A percentile compares a stretch with the other conserved stretches of the same genome.
These are phyloP conservation scores for Calliopsis andreniformis DNA, from an alignment of 1,140 invertebrate species.

Conservation along the genomic window DNA sequence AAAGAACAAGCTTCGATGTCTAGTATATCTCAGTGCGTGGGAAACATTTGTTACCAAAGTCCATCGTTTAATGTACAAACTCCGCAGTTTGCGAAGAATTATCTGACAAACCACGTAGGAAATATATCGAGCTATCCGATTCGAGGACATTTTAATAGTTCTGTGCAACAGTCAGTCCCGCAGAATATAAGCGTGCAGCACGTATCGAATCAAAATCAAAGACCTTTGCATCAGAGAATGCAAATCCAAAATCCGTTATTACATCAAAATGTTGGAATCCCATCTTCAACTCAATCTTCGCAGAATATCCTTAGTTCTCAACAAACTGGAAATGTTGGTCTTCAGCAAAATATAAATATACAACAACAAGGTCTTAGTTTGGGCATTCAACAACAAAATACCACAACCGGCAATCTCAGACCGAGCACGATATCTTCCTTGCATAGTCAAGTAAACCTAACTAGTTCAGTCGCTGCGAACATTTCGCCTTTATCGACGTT, in stretches of 20 bases:
- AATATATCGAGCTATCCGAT: constrained; percentile 60
- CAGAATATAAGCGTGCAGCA: constrained; percentile 55
- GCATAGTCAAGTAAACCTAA: constrained; percentile 54
- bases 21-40: constrained; percentile 52
- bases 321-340: constrained; percentile 28
- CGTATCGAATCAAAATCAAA: constrained; percentile 45
- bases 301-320: constrained; percentile 43
- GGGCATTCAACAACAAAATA: constrained; percentile 46
- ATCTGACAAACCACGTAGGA: constrained; percentile 58
- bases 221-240: constrained; percentile 60
- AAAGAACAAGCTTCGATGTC: constrained; percentile 49
- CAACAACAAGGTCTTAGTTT: constrained; percentile 29
- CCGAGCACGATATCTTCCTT: constrained; percentile 46
- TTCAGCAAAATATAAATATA: constrained; percentile 38
- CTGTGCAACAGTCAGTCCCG: constrained; percentile 30
- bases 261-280: constrained; percentile 56
- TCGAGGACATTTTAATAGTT: constrained; percentile 50
- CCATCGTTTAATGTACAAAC: constrained; percentile 72
- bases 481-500: constrained; percentile 50
- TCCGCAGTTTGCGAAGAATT: constrained; percentile 72
- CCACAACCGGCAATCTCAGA: constrained; percentile 45
- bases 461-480: constrained; percentile 39
- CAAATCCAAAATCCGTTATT: constrained; percentile 54
- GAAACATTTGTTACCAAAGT: constrained; percentile 60
- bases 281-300: constrained; percentile 42